Conservation (phyloP, 2,113 vertebrate species). For the Rhadina sibilatrix region DNA sequence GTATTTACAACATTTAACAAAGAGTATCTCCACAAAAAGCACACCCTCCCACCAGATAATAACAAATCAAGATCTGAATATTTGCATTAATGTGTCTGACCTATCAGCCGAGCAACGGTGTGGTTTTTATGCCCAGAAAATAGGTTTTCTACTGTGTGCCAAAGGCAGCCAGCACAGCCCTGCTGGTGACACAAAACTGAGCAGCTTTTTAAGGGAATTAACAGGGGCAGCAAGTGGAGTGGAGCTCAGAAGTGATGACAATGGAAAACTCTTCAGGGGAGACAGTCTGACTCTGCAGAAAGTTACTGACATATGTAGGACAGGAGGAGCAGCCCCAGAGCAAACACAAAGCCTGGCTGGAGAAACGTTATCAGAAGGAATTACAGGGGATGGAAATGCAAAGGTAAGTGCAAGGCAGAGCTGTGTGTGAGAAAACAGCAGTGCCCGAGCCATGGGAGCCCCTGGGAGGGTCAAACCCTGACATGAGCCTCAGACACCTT, state of each 20-base stretch:
- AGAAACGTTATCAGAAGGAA: not conserved
- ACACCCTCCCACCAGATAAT: not conserved
- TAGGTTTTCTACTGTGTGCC: rapidly evolving
- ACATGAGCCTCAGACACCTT: not conserved
- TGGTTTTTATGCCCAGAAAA: not conserved
- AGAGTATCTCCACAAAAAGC: not conserved
- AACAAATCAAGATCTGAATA: not conserved
- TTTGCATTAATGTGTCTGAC: not conserved
- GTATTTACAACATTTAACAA: not conserved
- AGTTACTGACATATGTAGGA: conserved; percentile 64
- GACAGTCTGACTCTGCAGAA: conserved; percentile 66
- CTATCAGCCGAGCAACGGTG: rapidly evolving
- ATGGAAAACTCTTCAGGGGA: conserved; percentile 51
- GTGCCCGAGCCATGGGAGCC: not conserved
- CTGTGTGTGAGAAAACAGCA: not conserved
- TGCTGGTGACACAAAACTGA: not conserved
- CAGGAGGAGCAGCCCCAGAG: conserved; percentile 39
- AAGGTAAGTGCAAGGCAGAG: not conserved
- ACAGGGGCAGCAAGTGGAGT: conserved; percentile 14
- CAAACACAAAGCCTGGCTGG: not conserved
- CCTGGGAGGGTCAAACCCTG: not conserved
- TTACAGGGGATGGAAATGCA: not conserved
- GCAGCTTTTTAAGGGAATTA: conserved; percentile 46
- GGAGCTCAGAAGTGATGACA: conserved; percentile 68
- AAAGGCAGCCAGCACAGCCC: not conserved